Percentiles rank a stretch among this genome's conserved stretches.
These are phyloP conservation scores for Epizoanthus ramosus DNA, from an alignment of 92 coral and sea anemone genomes.

Conservation along the genomic window DNA sequence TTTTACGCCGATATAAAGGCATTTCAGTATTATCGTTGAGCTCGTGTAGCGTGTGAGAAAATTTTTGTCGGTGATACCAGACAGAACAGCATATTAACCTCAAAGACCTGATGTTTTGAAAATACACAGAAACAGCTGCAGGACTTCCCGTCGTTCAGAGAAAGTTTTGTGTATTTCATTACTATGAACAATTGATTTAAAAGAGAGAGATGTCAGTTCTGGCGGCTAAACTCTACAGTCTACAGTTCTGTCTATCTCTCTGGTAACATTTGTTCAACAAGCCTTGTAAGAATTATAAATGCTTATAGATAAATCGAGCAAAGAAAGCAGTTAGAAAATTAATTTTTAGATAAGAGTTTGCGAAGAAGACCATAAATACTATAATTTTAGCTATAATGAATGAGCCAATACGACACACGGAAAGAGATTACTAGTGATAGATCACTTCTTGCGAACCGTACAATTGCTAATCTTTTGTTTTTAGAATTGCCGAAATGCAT, in stretches of 20 bases:
- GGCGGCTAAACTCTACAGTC: not conserved
- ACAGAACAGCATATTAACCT: conserved; percentile 7
- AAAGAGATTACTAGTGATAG: conserved; percentile 25
- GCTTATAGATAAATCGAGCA: not conserved
- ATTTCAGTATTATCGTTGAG: not conserved
- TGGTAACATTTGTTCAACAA: not conserved
- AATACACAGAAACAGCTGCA: conserved; percentile 27
- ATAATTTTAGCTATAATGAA: not conserved
- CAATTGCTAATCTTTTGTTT: conserved; percentile 37
- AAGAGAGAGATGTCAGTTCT: conserved; percentile 9
- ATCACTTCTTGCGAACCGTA: conserved; percentile 32
- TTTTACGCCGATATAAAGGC: not conserved
- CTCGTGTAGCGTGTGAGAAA: not conserved
- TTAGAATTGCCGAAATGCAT: conserved; percentile 34
- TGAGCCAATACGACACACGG: conserved; percentile 17
- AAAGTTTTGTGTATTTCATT: not conserved
- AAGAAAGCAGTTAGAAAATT: conserved; percentile 25
- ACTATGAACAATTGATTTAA: conserved; percentile 3
- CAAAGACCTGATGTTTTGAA: conserved; percentile 12
- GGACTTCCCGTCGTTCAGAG: conserved; percentile 14
- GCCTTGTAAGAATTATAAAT: not conserved
- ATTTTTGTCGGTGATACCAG: not conserved
- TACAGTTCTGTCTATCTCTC: not conserved
- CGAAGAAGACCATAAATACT: conserved; percentile 31
- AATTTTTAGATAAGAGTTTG: conserved; percentile 36